A percentile compares a stretch with the other conserved stretches of the same genome.
These are phyloP conservation scores for Mus minutoides DNA, from an alignment of 2,797 vertebrate genomes.

Conservation along the genomic window DNA sequence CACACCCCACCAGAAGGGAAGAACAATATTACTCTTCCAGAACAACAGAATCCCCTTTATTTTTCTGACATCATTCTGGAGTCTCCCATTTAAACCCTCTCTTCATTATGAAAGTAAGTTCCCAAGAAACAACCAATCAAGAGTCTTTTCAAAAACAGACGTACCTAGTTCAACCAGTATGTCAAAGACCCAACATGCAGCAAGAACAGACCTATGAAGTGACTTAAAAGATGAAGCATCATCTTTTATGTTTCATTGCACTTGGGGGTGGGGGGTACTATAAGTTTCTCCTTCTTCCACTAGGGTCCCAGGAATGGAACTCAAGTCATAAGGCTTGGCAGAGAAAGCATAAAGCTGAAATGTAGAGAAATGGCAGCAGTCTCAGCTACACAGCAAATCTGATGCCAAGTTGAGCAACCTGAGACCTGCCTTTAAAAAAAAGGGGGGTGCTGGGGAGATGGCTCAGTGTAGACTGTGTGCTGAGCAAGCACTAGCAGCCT, in stretches of 20 bases:
- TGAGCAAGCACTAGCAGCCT: neutral
- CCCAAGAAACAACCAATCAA: neutral
- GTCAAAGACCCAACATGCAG: conserved; percentile 45
- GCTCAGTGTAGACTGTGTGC: neutral
- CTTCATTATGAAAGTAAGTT: neutral
- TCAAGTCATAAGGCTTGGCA: neutral
- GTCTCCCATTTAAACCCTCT: neutral
- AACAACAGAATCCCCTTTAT: neutral
- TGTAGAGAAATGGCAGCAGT: neutral
- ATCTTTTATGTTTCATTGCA: neutral
- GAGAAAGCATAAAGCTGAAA: neutral
- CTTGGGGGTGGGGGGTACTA: neutral
- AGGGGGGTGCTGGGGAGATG: neutral
- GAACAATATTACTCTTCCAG: neutral
- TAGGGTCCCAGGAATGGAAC: neutral
- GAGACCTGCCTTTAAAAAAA: neutral
- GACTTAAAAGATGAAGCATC: neutral
- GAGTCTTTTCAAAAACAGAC: neutral
- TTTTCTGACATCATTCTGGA: neutral
- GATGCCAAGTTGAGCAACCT: neutral
- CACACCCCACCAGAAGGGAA: neutral
- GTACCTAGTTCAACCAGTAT: neutral
- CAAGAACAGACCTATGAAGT: neutral
- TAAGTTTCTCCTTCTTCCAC: neutral
- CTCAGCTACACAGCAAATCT: neutral